A percentile compares a stretch with the other conserved stretches of the same genome.
These are phyloP conservation scores for Buathra laborator DNA, from an alignment of 2,888 invertebrate species.

Conservation along the genomic window DNA sequence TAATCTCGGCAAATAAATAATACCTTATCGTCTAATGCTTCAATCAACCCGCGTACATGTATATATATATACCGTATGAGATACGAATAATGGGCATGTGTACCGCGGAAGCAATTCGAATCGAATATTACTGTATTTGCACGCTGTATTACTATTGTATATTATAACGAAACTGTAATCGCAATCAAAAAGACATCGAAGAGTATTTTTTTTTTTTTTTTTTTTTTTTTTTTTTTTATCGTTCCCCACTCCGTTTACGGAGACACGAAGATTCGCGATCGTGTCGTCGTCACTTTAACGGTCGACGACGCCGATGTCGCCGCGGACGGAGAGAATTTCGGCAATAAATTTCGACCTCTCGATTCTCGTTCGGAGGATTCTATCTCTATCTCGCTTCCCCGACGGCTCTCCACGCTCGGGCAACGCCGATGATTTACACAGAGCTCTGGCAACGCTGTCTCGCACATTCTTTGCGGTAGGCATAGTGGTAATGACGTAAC, in stretches of 20 bases:
- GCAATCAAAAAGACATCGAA: conserved; percentile 23
- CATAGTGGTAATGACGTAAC: conserved; percentile 83
- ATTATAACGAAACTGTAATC: neutral
- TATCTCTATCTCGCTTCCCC: conserved; percentile 50
- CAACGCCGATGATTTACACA: conserved; percentile 76
- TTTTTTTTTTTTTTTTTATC: neutral
- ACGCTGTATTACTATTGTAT: conserved; percentile 29
- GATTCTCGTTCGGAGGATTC: conserved; percentile 67
- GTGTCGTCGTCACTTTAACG: conserved; percentile 63
- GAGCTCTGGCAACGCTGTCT: conserved; percentile 74
- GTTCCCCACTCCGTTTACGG: conserved; percentile 25
- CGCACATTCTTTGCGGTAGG: conserved; percentile 81
- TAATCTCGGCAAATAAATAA: neutral
- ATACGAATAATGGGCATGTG: conserved; percentile 53
- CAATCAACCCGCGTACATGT: conserved; percentile 38
- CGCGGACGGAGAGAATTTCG: conserved; percentile 25
- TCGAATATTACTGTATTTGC: conserved; percentile 8
- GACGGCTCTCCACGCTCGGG: conserved; percentile 70
- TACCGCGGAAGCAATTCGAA: conserved; percentile 33
- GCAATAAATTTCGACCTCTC: conserved; percentile 69
- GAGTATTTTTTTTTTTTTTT: neutral
- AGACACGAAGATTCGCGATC: conserved; percentile 43
- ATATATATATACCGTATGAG: conserved; percentile 19
- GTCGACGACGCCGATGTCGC: conserved; percentile 61
- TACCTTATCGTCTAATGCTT: neutral